Conservation (phyloP, 2,797 vertebrate species). For the Pagetopsis macropterus region DNA sequence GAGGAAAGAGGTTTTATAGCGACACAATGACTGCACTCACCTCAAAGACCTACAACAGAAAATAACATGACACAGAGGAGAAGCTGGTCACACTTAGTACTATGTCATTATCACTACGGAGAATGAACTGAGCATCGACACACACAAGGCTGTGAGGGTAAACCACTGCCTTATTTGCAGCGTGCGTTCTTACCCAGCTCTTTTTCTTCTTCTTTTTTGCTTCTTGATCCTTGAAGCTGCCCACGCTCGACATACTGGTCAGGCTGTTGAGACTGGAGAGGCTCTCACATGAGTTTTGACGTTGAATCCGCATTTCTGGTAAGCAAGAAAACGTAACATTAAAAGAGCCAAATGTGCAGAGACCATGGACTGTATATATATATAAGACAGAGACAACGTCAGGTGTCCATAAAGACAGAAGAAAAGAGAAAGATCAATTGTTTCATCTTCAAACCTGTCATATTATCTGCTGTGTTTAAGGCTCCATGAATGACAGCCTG, state of each 20-base stretch:
- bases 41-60: slow-evolving; percentile 70
- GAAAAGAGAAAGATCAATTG: not conserved
- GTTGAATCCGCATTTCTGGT: slow-evolving; percentile 89
- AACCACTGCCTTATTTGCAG: not conserved
- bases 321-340: slow-evolving; percentile 7
- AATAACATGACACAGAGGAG: slow-evolving; percentile 66
- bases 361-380: no score
- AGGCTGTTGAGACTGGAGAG: slow-evolving; percentile 97
- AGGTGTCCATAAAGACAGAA: not conserved
- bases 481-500: slow-evolving; percentile 95
- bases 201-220: slow-evolving; percentile 99
- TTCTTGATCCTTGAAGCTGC: slow-evolving; percentile 93
- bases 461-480: slow-evolving; percentile 87
- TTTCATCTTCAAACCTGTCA: slow-evolving; percentile 83
- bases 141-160: slow-evolving; percentile 4
- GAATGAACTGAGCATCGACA: slow-evolving; percentile 8
- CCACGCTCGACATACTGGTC: slow-evolving; percentile 93
- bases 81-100: slow-evolving; percentile 53
- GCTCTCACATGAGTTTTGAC: slow-evolving; percentile 97
- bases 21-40: slow-evolving; percentile 59
- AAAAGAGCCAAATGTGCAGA: slow-evolving; percentile 3
- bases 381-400: not conserved
- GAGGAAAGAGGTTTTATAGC: slow-evolving; percentile 30
- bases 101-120: slow-evolving; percentile 27
- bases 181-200: slow-evolving; percentile 88